These are phyloP conservation scores for Coptodon rendalli DNA, from an alignment of 2,113 vertebrate species.

Conservation along the genomic window DNA sequence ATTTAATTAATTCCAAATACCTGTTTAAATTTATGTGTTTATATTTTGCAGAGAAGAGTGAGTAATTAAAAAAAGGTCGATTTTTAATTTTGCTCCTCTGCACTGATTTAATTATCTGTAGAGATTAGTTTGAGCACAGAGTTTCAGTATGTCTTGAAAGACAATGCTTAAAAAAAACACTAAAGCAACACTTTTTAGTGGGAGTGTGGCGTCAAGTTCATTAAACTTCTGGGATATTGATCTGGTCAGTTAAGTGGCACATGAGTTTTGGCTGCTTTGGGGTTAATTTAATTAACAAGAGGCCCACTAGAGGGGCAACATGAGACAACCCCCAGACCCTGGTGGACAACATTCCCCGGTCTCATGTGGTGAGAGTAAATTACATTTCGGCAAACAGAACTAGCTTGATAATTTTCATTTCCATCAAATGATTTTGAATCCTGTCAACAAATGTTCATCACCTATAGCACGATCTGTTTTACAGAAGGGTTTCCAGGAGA, in stretches of 20 bases:
- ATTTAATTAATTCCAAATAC: background rate
- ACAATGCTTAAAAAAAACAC: accelerated
- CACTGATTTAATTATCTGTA: background rate
- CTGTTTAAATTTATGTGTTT: background rate
- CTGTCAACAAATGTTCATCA: background rate
- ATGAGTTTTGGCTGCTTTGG: background rate
- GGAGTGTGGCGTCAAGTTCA: background rate
- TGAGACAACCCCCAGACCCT: background rate
- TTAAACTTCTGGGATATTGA: background rate
- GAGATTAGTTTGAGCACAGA: background rate
- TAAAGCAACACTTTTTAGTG: background rate
- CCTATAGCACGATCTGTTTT: background rate
- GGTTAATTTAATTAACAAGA: background rate
- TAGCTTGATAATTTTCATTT: background rate
- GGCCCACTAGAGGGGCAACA: background rate
- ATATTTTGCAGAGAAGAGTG: background rate
- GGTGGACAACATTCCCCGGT: background rate
- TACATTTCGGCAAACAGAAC: background rate
- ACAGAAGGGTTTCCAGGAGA: background rate
- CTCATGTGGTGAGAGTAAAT: background rate
- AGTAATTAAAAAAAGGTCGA: background rate
- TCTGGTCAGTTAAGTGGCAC: background rate
- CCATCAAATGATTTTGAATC: background rate
- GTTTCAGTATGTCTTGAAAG: background rate
- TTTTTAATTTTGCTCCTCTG: background rate